Evolutionary conservation across 1,140 invertebrate species (phyloP), one percentile per base, ranked within the genome.

Genomic region (Lutraria rhynchaena): DNA sequence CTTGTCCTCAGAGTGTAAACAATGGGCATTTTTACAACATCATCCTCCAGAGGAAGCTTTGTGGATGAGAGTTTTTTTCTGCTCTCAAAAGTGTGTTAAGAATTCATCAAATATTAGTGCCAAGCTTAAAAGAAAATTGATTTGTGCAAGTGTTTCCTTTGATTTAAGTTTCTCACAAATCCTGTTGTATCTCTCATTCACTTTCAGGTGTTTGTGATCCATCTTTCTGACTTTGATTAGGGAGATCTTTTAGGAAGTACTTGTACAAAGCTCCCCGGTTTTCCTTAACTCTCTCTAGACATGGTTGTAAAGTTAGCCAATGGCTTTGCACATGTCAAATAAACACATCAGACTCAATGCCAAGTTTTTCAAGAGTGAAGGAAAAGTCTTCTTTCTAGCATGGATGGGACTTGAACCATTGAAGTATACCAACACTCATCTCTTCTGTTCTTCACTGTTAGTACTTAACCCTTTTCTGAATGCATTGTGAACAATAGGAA

Each of bases 401-500:
- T 27, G 88, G 80, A 44, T 44, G 70, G 22, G 70, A 63, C 37
- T 88, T 69, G 74, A 90, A 90, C 57, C 67, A 88, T 55, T 88
- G 60, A 41, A 83, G 85, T 15, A 89, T 29, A 29, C 73, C 70
- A 49, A 83, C 51, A 22, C 77, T 63, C 65, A 89, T 81, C 51
- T 88, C 63, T 31, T 65, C 81, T 27, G 83, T 80, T 84, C 37
- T 29, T 85, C 0, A n/a, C 89, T 85, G 41, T 83, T 85, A 27
- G 78, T 60, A 41, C 84, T 63, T 13, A 89, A 74, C 13, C 87
- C 85, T 71, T 84, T 82, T 61, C 74, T 75, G 75, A 89, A 89
- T 55, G 71, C 65, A 63, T 85, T 87, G 61, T 89, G 86, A 15
- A 86, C 63, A 55, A 83, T 69, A 67, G 89, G 85, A 13, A 90